phyloP scores from a whole-genome alignment of 2,113 vertebrate species.

The Muscicapa adusta region DNA sequence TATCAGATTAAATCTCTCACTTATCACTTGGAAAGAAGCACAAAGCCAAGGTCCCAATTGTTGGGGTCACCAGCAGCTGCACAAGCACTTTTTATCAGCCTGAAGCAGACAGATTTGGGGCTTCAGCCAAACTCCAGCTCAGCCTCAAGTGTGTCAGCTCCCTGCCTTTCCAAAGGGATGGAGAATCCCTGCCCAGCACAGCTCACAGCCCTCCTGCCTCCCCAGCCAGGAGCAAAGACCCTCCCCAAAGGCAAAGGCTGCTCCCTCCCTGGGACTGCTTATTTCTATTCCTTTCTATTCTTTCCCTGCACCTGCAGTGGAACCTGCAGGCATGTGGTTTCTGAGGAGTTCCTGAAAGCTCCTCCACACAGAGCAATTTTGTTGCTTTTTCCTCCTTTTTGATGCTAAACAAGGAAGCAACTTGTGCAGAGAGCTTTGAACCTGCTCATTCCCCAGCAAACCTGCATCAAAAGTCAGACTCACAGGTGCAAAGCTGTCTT shows the following conservation, averaged over 20 bases:
- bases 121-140: neutral
- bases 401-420: neutral
- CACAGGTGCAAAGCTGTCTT: neutral
- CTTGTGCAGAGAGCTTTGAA: neutral
- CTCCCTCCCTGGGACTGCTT: neutral
- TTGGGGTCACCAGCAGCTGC: neutral
- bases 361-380: neutral
- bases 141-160: neutral
- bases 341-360: neutral
- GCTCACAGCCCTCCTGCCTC: neutral
- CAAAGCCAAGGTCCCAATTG: neutral
- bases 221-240: neutral
- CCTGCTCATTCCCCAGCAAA: neutral
- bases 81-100: neutral
- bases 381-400: neutral
- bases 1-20: neutral
- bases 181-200: too few species aligned
- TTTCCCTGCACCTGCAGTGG: neutral
- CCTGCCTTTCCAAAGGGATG: neutral
- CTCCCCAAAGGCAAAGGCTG: neutral
- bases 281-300: neutral
- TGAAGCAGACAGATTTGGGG: neutral
- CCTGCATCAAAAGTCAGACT: neutral
- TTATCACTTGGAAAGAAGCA: neutral
- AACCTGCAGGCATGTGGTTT: neutral